phyloP scores from a whole-genome alignment of 1,140 invertebrate genomes.

The Drosophila kohkoa region DNA sequence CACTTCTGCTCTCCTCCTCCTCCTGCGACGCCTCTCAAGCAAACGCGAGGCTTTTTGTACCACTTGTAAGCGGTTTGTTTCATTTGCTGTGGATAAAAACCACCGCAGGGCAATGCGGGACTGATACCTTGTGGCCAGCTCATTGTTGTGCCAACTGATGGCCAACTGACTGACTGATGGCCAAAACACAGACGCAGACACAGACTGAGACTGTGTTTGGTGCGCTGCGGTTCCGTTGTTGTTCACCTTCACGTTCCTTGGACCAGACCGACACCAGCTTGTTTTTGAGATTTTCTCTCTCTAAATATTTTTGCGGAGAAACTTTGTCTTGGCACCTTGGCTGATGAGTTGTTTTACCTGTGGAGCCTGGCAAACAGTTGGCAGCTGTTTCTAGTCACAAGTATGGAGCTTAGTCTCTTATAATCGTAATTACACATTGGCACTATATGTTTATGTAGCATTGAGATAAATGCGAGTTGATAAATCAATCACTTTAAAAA shows the following conservation, averaged over 20 bases:
- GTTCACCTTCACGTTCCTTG: conserved; percentile 12
- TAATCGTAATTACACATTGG: neutral
- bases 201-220: conserved; percentile 26
- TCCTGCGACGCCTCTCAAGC: conserved; percentile 18
- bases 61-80: conserved; percentile 44
- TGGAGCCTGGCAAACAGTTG: conserved; percentile 6
- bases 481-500: conserved; percentile 12
- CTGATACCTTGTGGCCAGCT: conserved; percentile 7
- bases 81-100: conserved; percentile 27
- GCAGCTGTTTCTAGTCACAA: conserved; percentile 11
- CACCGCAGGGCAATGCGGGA: conserved; percentile 3
- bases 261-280: conserved; percentile 11
- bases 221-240: conserved; percentile 8
- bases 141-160: conserved; percentile 45
- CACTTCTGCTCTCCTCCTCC: neutral
- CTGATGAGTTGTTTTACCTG: conserved; percentile 19
- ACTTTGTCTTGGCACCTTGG: conserved; percentile 28
- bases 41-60: conserved; percentile 39
- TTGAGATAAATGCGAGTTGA: conserved; percentile 7
- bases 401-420: neutral
- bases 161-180: conserved; percentile 28
- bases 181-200: neutral
- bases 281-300: conserved; percentile 6
- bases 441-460: conserved; percentile 6
- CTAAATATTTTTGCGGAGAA: neutral